Percentiles rank a stretch among this genome's conserved stretches.
Conservation (phyloP, 2,113 vertebrate species). For the Candoia aspera region DNA sequence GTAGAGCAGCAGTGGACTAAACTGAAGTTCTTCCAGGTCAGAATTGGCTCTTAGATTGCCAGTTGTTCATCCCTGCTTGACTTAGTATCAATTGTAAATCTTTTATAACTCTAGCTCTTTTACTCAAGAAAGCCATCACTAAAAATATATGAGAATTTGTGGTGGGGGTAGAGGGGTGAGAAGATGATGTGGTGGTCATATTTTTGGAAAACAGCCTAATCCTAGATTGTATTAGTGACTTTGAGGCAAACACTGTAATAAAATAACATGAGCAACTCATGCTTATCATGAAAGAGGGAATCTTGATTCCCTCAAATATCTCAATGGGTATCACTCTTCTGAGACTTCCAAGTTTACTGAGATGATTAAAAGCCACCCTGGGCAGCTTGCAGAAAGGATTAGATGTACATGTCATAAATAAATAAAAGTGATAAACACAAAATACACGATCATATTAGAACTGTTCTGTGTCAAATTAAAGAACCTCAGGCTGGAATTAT, state of each 20-base stretch:
- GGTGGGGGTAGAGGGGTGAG: neutral
- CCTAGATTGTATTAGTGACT: neutral
- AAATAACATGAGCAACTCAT: neutral
- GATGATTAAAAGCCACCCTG: neutral
- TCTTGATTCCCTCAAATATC: neutral
- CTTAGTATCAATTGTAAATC: neutral
- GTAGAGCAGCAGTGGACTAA: neutral
- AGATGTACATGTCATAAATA: neutral
- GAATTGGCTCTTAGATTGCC: neutral
- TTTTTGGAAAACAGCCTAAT: neutral
- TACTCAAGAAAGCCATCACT: neutral
- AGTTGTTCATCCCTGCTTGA: neutral
- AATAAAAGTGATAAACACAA: neutral
- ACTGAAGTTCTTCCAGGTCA: neutral
- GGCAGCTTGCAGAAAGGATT: neutral
- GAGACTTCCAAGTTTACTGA: neutral
- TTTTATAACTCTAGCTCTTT: slow-evolving; percentile 2
- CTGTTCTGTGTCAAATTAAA: neutral
- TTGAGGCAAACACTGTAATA: neutral
- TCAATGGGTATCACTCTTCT: neutral
- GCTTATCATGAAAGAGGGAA: neutral
- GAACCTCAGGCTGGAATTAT: neutral
- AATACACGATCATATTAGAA: neutral
- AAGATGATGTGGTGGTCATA: neutral
- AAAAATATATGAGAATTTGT: neutral